These are phyloP conservation scores for Tenualosa ilisha DNA, from an alignment of 2,797 vertebrate species.

Conservation along the genomic window DNA sequence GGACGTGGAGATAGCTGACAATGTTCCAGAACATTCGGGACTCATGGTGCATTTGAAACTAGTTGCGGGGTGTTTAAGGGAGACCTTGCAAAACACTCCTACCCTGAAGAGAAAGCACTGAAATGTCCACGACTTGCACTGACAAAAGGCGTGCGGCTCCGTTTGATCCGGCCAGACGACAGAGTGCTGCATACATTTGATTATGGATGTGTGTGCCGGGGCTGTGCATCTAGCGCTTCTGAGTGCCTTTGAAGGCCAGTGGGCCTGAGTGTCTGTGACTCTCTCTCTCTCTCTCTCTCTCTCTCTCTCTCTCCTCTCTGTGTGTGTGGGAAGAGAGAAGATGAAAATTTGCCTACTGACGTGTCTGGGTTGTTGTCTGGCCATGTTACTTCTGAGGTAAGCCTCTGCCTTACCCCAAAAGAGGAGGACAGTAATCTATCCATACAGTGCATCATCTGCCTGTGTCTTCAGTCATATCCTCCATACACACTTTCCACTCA, in stretches of 20 bases:
- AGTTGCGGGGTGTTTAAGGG: background rate
- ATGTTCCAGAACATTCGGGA: background rate
- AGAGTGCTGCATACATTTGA: conserved; percentile 32
- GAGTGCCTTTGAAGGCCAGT: conserved; percentile 30
- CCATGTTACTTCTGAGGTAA: conserved; percentile 31
- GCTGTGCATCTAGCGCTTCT: conserved; percentile 17
- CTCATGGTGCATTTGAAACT: background rate
- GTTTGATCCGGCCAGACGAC: conserved; percentile 62
- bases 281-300: too few relatives aligned
- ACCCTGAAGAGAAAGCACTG: background rate
- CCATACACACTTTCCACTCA: background rate
- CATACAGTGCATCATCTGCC: background rate
- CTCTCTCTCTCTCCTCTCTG: too few relatives aligned
- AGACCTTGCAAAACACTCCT: conserved; percentile 58
- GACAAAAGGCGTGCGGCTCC: conserved; percentile 25
- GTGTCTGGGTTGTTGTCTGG: conserved; percentile 38
- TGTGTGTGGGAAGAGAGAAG: background rate
- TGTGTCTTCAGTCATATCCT: background rate
- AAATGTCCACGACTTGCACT: conserved; percentile 5
- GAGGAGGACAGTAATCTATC: background rate
- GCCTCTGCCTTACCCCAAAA: background rate
- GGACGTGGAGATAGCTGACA: background rate
- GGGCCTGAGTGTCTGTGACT: conserved; percentile 11
- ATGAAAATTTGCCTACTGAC: conserved; percentile 35
- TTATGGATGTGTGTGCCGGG: conserved; percentile 34